Evolutionary conservation across 1,140 invertebrate species (phyloP).

Genomic region (Atta colombica): DNA sequence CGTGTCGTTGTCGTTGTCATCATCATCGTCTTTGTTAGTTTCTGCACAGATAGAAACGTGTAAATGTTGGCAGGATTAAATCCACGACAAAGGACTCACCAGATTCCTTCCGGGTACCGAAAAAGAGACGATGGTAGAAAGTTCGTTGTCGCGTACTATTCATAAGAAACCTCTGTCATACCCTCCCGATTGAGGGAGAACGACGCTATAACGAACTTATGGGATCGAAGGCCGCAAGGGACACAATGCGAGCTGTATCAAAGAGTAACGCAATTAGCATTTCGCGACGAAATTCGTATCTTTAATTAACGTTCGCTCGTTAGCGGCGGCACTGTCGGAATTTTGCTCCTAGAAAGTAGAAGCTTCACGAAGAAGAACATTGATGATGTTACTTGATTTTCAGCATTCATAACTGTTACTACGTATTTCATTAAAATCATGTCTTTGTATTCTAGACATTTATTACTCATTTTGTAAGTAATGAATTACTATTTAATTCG

Average conservation of each 20-base stretch:
- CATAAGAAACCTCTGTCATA: background rate
- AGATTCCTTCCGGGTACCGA: slow-evolving; percentile 30
- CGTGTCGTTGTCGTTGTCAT: slow-evolving; percentile 5
- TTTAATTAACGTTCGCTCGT: slow-evolving; percentile 53
- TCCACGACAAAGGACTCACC: slow-evolving; percentile 49
- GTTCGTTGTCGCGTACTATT: slow-evolving; percentile 7
- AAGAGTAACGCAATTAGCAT: slow-evolving; percentile 52
- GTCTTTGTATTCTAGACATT: slow-evolving; percentile 11
- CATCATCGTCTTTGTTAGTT: background rate
- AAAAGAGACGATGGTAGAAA: slow-evolving; percentile 12
- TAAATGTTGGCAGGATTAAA: slow-evolving; percentile 55
- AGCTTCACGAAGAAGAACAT: slow-evolving; percentile 1
- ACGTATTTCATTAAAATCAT: slow-evolving; percentile 14
- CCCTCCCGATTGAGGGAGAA: background rate
- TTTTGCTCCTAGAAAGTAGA: slow-evolving; percentile 25
- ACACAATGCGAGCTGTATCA: slow-evolving; percentile 53
- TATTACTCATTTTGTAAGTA: slow-evolving; percentile 14
- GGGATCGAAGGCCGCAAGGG: slow-evolving; percentile 26
- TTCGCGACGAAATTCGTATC: slow-evolving; percentile 28
- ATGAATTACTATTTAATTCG: background rate
- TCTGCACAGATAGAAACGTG: slow-evolving; percentile 22
- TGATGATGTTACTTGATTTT: slow-evolving; percentile 22
- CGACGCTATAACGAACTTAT: slow-evolving; percentile 43
- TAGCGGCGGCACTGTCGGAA: slow-evolving; percentile 9
- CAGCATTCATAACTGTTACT: slow-evolving; percentile 31